Percentiles rank a stretch among this genome's conserved stretches.
Conservation (phyloP, 2,113 vertebrate species). For the Pterocles burchelli region DNA sequence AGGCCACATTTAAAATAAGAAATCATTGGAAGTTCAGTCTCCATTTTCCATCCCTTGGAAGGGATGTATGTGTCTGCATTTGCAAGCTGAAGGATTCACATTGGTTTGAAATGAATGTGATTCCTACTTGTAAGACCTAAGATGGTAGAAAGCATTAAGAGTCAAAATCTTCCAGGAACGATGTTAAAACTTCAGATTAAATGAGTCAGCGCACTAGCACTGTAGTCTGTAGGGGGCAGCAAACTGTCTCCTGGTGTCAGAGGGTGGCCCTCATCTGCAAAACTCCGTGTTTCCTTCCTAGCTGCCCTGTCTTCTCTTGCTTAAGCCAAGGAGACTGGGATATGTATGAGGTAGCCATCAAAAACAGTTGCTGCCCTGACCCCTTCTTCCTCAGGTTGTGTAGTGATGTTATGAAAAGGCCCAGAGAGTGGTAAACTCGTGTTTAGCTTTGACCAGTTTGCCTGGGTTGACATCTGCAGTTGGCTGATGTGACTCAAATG, state of each 20-base stretch:
- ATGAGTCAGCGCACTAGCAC: neutral
- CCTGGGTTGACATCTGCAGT: neutral
- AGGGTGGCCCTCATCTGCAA: neutral
- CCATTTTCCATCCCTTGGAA: neutral
- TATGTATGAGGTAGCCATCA: neutral
- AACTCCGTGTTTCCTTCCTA: neutral
- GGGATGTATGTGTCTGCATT: neutral
- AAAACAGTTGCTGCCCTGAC: neutral
- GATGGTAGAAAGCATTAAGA: neutral
- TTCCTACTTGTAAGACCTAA: neutral
- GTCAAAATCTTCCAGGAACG: neutral
- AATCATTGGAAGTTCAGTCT: neutral
- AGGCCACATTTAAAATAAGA: neutral
- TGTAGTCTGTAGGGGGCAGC: constrained; percentile 11
- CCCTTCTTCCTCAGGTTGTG: neutral
- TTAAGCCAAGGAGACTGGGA: neutral
- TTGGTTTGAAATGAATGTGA: neutral
- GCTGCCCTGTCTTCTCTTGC: neutral
- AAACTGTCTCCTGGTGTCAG: neutral
- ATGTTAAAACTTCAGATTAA: neutral
- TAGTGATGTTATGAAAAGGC: neutral
- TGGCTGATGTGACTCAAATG: neutral
- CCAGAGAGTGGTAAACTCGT: neutral
- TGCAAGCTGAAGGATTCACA: neutral
- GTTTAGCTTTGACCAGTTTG: neutral